A percentile compares a stretch with the other conserved stretches of the same genome.
These are phyloP conservation scores for Rhogogaster chlorosoma DNA, from an alignment of 2,888 invertebrate genomes.

Conservation along the genomic window DNA sequence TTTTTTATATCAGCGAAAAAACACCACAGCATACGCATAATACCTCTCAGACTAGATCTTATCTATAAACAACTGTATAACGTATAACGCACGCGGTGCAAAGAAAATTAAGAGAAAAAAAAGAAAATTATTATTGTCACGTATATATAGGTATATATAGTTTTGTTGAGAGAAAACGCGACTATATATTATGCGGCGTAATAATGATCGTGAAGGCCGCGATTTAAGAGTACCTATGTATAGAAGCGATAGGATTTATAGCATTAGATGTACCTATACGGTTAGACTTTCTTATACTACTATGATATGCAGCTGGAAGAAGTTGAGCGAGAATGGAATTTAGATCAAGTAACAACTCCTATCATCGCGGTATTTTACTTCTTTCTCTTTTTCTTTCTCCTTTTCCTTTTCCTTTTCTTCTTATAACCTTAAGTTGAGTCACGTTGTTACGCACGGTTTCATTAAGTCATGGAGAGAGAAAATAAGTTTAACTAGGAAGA, in stretches of 20 bases:
- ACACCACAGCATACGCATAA: no score
- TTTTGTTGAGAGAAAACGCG: neutral
- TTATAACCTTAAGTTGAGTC: neutral
- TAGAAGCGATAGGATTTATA: neutral
- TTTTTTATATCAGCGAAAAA: neutral
- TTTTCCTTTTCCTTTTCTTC: neutral
- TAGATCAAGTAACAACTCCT: slow-evolving; percentile 34
- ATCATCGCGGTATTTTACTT: neutral
- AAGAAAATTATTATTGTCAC: no score
- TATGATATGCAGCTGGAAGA: neutral
- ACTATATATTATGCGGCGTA: neutral
- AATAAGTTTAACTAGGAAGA: neutral
- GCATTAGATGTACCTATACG: no score
- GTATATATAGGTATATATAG: no score
- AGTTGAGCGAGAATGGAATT: slow-evolving; percentile 32
- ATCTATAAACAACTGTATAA: no score
- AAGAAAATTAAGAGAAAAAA: no score
- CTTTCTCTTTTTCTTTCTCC: neutral
- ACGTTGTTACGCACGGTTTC: slow-evolving; percentile 29
- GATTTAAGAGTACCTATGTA: neutral
- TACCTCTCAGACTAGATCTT: no score
- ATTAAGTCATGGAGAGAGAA: slow-evolving; percentile 29
- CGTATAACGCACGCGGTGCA: no score
- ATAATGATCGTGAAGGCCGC: neutral
- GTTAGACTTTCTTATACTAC: neutral